Evolutionary conservation across 2,113 vertebrate genomes (phyloP), one percentile per base, ranked within the genome.

Genomic region (Apeltes quadracus): DNA sequence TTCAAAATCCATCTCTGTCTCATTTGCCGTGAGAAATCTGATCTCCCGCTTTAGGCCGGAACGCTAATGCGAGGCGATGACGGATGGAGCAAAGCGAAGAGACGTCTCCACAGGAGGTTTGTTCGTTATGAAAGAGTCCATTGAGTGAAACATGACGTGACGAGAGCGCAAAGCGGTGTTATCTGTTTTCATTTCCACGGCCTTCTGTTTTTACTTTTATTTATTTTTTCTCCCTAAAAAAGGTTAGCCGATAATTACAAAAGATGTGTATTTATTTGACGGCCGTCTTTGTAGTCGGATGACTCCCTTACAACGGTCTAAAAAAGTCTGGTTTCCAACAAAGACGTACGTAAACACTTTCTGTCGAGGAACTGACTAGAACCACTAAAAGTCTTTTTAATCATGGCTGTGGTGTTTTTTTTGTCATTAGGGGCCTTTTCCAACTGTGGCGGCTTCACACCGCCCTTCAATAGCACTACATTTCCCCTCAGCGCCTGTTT

Each of bases 61-160:
- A 74, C 22, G 59, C 68, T 79, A 89, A 88, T 87, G 82, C 64
- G 57, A 62, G 15, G 61, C 38, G 87, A 80, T 88, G 87, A 90
- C 70, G 76, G 87, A 68, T n/a, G 69, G 85, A 72, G 71, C n/a
- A 18, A 64, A 65, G 57, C 32, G 72, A 55, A 57, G 56, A 69
- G 76, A 72, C 69, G 50, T 80, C 78, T 77, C 74, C 82, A 67
- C 62, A n/a, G 76, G 61, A 76, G 55, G 56, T 69, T 75, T 79
- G 69, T 63, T 59, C 13, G 44, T 55, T 44, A 87, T 74, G 58
- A 76, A 79, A 66, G 48, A 69, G 55, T 27, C 68, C 57, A 22
- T 27, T 84, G 79, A 84, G 69, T 83, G 69, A 81, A 86, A 76
- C 53, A 75, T 64, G 44, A 73, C 44, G 63, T 72, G 75, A 76